These are phyloP conservation scores for Acrobasis consociella DNA, from an alignment of 2,888 invertebrate genomes.

Conservation along the genomic window DNA sequence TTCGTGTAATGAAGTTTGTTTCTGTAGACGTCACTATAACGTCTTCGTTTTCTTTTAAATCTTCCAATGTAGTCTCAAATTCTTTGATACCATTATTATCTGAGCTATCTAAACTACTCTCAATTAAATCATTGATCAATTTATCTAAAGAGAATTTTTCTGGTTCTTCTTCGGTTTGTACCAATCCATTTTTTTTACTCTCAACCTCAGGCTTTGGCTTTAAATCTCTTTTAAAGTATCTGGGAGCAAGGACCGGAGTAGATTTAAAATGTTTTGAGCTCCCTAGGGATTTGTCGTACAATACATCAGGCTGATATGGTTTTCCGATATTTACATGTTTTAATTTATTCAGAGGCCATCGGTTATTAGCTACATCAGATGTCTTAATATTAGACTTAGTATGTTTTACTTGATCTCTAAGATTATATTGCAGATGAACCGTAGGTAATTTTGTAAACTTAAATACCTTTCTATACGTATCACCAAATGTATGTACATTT, in stretches of 20 bases:
- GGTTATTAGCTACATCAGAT: conserved; percentile 53
- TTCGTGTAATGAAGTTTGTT: conserved; percentile 5
- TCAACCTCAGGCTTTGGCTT: conserved; percentile 38
- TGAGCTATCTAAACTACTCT: conserved; percentile 48
- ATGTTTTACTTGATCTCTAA: conserved; percentile 64
- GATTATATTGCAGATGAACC: conserved; percentile 61
- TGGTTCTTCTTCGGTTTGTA: conserved; percentile 38
- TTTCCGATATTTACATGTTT: conserved; percentile 8
- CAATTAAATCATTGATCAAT: conserved; percentile 59
- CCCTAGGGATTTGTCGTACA: not conserved
- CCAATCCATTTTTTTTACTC: conserved; percentile 38
- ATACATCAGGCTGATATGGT: not conserved
- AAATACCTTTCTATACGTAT: conserved; percentile 53
- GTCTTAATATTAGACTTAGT: conserved; percentile 52
- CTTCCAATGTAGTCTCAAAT: conserved; percentile 22
- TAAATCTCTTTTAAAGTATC: conserved; percentile 59
- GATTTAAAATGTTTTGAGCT: conserved; percentile 29
- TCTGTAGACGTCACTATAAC: not conserved
- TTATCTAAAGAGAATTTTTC: conserved; percentile 53
- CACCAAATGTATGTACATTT: conserved; percentile 55
- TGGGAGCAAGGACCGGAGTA: conserved; percentile 36
- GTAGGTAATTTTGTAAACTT: conserved; percentile 61
- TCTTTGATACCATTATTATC: conserved; percentile 33
- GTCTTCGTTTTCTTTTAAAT: conserved; percentile 17
- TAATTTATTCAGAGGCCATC: conserved; percentile 50